Evolutionary conservation across 2,113 vertebrate genomes (phyloP), one percentile per base, ranked within the genome.

Genomic region (Brienomyrus brachyistius): DNA sequence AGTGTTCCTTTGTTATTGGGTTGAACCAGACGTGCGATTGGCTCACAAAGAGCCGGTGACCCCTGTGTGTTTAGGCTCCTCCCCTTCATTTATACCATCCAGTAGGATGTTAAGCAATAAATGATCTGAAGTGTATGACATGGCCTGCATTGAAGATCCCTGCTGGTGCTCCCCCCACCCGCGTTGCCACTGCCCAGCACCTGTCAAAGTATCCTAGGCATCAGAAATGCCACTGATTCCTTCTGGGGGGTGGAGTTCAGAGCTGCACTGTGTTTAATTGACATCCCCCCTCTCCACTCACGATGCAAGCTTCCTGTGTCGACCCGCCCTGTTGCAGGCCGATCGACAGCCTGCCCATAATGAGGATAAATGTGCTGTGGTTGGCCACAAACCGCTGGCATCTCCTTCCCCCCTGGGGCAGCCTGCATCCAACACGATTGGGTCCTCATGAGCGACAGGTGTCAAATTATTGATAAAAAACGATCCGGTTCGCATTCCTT

Each of bases 311-410:
- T 80, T 80, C 74, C 74, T 19, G 13, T 43, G 74, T 43, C 3
- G 74, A 17, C 35, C 74, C 15, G 35, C 74, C 35, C 35, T 7
- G 6, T 43, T 80, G 13, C 74, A 43, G 35, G 74, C 74, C 19
- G 74, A 80, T 80, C 74, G 35, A 47, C 82, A 84, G 82, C 82
- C 45, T 8, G 6, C 82, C 82, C 45, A 48, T 84, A 48, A 84
- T 48, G 45, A 47, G 43, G 45, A 84, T 45, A 84, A 84, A 84
- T 84, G 82, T 21, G 21, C 91, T 91, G 88, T 88, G 91, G 86
- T 91, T 91, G 47, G 90, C 93, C 94, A 92, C 93, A 93, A 93
- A 93, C 93, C 92, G 59, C 89, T 92, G 94, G 94, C 94, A 93
- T 95, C 94, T 51, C 48, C 48, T 9, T 2, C 90, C 89, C 66